Evolutionary conservation across 2,113 vertebrate genomes (phyloP), one percentile per base, ranked within the genome.

Genomic region (Parus major): DNA sequence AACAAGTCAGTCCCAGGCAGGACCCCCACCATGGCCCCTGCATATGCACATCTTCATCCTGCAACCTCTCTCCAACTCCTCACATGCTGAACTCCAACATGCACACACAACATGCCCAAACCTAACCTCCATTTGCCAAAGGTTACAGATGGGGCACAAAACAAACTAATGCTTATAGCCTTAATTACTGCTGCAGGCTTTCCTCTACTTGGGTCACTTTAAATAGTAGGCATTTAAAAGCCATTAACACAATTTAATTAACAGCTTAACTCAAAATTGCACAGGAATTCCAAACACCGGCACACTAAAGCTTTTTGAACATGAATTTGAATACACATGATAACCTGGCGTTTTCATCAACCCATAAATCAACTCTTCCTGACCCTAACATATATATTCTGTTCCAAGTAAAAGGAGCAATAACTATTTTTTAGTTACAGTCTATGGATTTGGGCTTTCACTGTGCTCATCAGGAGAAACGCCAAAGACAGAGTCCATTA

Each of bases 241-340:
- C 10, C 36, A 91, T 66, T 46, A 84, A 52, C 60, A 83, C 52
- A 78, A 75, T 93, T 93, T 79, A 84, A 92, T 86, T 68, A 95
- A 75, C 28, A 88, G 36, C 72, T 81, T 86, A 88, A 90, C n/a
- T 66, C 89, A 71, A 92, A 96, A 92, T 71, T 61, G 49, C 49
- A 87, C 71, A 86, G 78, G 47, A 91, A 72, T 7, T 83, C 71
- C 60, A 78, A 88, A 83, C 52, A 25, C 20, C 3, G 1, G 36
- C 27, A 81, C 46, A 69, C 49, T 68, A 86, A 83, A 86, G 22
- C 22, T 39, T 88, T 88, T 56, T 27, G 39, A 95, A 77, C 17
- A 18, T 3, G 0, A 82, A 88, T 86, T 70, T 53, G 9, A 90
- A 81, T 42, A 82, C 69, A 66, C 2, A 8, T 68, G 41, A 92